Percentiles rank a stretch among this genome's conserved stretches.
phyloP scores from a whole-genome alignment of 2,113 vertebrate species.

The Orthochromis indermauri region DNA sequence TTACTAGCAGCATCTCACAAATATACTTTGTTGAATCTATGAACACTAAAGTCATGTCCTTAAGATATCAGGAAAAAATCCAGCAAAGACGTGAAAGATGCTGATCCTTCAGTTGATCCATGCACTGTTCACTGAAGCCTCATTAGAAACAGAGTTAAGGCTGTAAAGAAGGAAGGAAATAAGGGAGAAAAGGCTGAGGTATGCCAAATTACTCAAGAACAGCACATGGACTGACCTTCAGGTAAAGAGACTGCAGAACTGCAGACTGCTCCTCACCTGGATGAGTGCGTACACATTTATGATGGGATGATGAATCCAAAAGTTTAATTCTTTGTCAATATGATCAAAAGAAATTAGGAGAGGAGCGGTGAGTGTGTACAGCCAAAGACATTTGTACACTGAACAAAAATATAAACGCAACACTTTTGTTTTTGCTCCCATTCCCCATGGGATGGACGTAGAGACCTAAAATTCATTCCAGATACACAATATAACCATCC shows the following conservation, averaged over 20 bases:
- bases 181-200: not conserved
- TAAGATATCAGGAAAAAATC: not conserved
- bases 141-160: not conserved
- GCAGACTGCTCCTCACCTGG: not conserved
- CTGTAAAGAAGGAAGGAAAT: not conserved
- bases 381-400: not conserved
- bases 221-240: not conserved
- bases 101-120: not conserved
- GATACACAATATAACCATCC: too few species aligned
- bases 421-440: too few species aligned
- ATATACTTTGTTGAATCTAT: not conserved
- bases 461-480: too few species aligned
- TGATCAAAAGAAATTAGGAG: not conserved
- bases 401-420: too few species aligned
- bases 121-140: not conserved
- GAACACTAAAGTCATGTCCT: not conserved
- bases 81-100: fast-evolving
- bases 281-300: not conserved
- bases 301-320: not conserved
- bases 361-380: not conserved
- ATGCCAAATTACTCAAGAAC: not conserved
- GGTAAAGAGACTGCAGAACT: not conserved
- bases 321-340: not conserved
- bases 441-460: too few species aligned
- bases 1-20: not conserved